Conservation (phyloP, 2,888 invertebrate genomes). For the Apodemia zela region DNA sequence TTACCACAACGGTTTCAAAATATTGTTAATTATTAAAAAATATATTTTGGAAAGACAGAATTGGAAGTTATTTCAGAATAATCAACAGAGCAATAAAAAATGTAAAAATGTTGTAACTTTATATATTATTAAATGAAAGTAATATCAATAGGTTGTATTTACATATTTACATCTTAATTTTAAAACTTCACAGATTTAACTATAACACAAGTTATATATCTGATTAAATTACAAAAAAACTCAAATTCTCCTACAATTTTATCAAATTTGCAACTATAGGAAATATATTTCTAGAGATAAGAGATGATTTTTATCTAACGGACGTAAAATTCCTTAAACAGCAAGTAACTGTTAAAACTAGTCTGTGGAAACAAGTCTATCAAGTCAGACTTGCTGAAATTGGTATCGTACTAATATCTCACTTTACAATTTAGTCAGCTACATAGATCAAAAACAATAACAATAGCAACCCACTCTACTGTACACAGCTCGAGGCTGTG, state of each 20-base stretch:
- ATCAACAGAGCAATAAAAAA: slow-evolving; percentile 41
- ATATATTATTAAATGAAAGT: slow-evolving; percentile 54
- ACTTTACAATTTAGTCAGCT: slow-evolving; percentile 48
- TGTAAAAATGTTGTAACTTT: slow-evolving; percentile 48
- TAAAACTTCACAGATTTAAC: slow-evolving; percentile 48
- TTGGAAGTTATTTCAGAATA: slow-evolving; percentile 32
- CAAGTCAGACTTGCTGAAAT: not conserved
- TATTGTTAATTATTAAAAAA: not conserved
- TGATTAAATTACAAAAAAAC: slow-evolving; percentile 40
- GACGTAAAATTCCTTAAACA: slow-evolving; percentile 46
- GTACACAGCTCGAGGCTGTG: slow-evolving; percentile 60
- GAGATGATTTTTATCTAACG: slow-evolving; percentile 49
- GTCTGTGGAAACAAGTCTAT: slow-evolving; percentile 15
- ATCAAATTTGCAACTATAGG: slow-evolving; percentile 32
- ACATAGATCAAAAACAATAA: slow-evolving; percentile 61
- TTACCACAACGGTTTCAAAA: not conserved
- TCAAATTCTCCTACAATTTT: slow-evolving; percentile 35
- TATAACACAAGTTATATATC: slow-evolving; percentile 48
- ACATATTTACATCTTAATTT: slow-evolving; percentile 76
- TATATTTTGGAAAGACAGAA: slow-evolving; percentile 27
- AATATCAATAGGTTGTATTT: slow-evolving; percentile 72
- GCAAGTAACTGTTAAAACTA: slow-evolving; percentile 15
- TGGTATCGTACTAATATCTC: slow-evolving; percentile 6
- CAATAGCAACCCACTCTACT: slow-evolving; percentile 59
- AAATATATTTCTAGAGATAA: slow-evolving; percentile 38